A percentile compares a stretch with the other conserved stretches of the same genome.
These are phyloP conservation scores for Crossaster papposus DNA, from an alignment of 53 echinoderm and acorn worm genomes.

Conservation along the genomic window DNA sequence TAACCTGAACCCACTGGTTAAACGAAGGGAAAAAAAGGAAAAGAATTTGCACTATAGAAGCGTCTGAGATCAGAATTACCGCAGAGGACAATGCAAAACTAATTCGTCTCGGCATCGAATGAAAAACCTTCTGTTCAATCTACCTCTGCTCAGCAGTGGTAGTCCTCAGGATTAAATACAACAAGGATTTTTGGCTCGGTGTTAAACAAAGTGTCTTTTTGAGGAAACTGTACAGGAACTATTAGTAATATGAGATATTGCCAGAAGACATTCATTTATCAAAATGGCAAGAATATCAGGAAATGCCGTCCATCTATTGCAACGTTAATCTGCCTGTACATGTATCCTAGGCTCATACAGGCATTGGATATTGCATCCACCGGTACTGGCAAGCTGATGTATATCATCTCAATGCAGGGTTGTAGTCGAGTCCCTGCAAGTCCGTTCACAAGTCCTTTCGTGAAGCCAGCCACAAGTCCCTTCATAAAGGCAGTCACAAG, in stretches of 20 bases:
- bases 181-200: background rate
- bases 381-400: no score
- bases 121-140: background rate
- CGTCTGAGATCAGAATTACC: background rate
- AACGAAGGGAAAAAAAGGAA: background rate
- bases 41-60: background rate
- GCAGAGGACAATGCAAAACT: slow-evolving; percentile 15
- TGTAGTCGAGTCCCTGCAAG: no score
- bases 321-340: background rate
- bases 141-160: background rate
- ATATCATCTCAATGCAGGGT: no score
- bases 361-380: no score
- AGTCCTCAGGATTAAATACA: background rate
- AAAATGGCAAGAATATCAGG: background rate
- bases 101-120: slow-evolving; percentile 6
- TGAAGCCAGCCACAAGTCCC: no score
- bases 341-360: no score
- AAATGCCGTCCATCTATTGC: background rate
- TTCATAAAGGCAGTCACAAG: no score
- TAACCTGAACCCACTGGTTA: slow-evolving; percentile 27
- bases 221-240: background rate
- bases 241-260: slow-evolving; percentile 39
- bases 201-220: slow-evolving; percentile 12
- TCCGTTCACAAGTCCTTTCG: no score
- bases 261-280: slow-evolving; percentile 36